phyloP scores from a whole-genome alignment of 2,888 invertebrate genomes.

The Caenorhabditis sp. region DNA sequence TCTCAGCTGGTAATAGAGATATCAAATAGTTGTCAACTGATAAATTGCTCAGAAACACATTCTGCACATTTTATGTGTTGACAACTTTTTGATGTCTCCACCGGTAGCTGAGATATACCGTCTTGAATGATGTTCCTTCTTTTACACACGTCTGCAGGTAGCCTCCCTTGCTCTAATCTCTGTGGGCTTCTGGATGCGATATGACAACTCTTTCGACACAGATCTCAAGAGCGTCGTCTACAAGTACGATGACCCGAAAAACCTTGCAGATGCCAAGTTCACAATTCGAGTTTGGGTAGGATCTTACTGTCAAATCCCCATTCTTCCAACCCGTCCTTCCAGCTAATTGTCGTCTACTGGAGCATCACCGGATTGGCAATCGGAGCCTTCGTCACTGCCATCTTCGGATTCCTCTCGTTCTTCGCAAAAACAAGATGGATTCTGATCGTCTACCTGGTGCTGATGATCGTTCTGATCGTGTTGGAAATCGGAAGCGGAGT shows the following conservation, averaged over 20 bases:
- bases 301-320: background rate
- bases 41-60: background rate
- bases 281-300: slow-evolving; percentile 48
- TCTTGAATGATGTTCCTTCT: too few species aligned
- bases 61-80: too few species aligned
- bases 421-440: slow-evolving; percentile 2
- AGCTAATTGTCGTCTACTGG: slow-evolving; percentile 41
- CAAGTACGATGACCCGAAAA: slow-evolving; percentile 4
- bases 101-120: background rate
- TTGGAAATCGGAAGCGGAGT: slow-evolving; percentile 27
- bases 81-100: too few species aligned
- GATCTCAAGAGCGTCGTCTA: slow-evolving; percentile 35
- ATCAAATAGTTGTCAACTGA: background rate
- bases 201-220: slow-evolving; percentile 30
- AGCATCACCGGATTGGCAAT: slow-evolving; percentile 19
- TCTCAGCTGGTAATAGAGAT: too few species aligned
- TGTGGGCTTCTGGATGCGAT: slow-evolving; percentile 48
- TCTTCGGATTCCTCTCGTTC: slow-evolving; percentile 14
- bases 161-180: slow-evolving; percentile 25
- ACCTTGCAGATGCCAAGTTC: slow-evolving; percentile 28
- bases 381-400: slow-evolving; percentile 18
- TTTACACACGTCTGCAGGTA: slow-evolving; percentile 14
- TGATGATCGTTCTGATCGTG: slow-evolving; percentile 13
- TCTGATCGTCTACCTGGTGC: slow-evolving; percentile 20
- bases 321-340: too few species aligned